Percentiles rank a stretch among this genome's conserved stretches.
Conservation (phyloP, 2,797 vertebrate species). For the Rhinella marina region DNA sequence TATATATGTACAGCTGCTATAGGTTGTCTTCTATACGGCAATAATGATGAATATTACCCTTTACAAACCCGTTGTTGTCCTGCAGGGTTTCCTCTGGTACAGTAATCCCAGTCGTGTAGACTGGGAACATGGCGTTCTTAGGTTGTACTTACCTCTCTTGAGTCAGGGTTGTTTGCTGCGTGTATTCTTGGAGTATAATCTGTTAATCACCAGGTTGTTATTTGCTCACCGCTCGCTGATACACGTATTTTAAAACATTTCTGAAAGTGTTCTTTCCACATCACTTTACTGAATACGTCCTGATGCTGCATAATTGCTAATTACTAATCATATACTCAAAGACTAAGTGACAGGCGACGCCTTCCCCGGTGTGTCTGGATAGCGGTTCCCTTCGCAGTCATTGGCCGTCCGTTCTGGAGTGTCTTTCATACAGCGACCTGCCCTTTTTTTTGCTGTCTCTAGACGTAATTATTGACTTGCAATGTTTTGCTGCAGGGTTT, state of each 20-base stretch:
- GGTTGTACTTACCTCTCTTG: not conserved
- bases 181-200: not conserved
- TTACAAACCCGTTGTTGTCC: not conserved
- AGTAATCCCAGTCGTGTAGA: not conserved
- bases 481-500: not conserved
- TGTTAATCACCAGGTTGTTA: constrained; percentile 31
- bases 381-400: not conserved
- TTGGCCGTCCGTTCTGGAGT: not conserved
- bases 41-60: not conserved
- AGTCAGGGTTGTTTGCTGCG: not conserved
- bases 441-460: not conserved
- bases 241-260: constrained; percentile 13
- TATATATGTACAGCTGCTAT: not conserved
- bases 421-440: not conserved
- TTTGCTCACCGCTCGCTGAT: constrained; percentile 27
- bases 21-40: not conserved
- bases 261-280: not conserved
- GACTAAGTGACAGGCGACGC: not conserved
- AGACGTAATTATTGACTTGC: not conserved
- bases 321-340: constrained; percentile 15
- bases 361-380: not conserved
- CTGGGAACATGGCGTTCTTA: constrained; percentile 28
- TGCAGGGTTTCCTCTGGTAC: not conserved
- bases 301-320: constrained; percentile 45
- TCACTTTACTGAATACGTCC: not conserved